A percentile compares a stretch with the other conserved stretches of the same genome.
Conservation (phyloP, 2,113 vertebrate genomes). For the Columba livia region DNA sequence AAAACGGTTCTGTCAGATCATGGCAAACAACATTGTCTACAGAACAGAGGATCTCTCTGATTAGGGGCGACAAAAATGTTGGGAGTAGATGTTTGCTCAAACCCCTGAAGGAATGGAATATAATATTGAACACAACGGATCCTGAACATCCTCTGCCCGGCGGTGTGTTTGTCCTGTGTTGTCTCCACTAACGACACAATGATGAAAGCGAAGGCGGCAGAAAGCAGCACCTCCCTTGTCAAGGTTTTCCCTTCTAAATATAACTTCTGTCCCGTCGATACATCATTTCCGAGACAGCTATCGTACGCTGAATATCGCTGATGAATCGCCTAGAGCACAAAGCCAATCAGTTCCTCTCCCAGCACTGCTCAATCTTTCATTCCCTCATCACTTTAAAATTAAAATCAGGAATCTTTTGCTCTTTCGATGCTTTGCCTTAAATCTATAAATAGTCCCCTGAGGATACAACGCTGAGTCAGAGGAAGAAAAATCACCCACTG, state of each 20-base stretch:
- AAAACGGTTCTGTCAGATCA: neutral
- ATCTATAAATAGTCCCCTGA: neutral
- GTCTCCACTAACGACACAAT: neutral
- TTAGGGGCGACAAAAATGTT: too few relatives aligned
- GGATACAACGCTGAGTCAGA: neutral
- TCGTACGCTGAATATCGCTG: neutral
- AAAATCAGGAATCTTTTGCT: neutral
- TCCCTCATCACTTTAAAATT: neutral
- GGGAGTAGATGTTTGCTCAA: too few relatives aligned
- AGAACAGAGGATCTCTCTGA: too few relatives aligned
- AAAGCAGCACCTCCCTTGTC: neutral
- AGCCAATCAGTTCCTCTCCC: neutral
- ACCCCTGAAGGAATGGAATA: too few relatives aligned
- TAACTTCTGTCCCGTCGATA: neutral
- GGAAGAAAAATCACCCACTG: neutral
- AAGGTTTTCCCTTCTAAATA: neutral
- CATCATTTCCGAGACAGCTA: neutral
- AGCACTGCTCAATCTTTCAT: neutral
- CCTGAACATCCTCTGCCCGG: neutral
- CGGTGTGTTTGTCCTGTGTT: neutral
- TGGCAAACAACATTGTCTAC: too few relatives aligned
- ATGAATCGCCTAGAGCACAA: neutral
- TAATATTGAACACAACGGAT: neutral
- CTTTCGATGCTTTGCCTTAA: neutral
- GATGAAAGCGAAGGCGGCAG: neutral